phyloP scores from a whole-genome alignment of 1,140 invertebrate genomes.

The Aphaenogaster ashmeadi region DNA sequence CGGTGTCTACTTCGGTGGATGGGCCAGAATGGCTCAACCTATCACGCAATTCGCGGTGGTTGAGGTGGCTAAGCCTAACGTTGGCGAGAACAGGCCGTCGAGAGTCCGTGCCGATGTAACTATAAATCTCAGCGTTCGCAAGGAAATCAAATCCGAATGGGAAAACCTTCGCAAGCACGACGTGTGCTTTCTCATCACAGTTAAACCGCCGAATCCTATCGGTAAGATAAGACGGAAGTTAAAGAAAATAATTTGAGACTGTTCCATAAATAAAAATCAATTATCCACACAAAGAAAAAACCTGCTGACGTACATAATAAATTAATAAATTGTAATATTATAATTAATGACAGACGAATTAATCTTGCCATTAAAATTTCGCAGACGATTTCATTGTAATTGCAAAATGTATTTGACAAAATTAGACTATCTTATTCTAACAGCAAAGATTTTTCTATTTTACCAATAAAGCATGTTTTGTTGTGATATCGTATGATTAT shows the following conservation, averaged over 20 bases:
- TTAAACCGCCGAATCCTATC: conserved; percentile 94
- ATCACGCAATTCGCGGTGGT: conserved; percentile 97
- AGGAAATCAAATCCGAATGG: conserved; percentile 98
- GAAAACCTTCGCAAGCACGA: conserved; percentile 98
- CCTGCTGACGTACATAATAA: neutral
- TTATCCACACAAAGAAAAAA: neutral
- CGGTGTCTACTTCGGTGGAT: conserved; percentile 96
- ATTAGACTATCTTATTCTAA: neutral
- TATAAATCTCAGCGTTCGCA: conserved; percentile 95
- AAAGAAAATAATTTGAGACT: conserved; percentile 20
- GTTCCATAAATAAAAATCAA: neutral
- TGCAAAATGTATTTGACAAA: neutral
- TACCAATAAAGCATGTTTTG: neutral
- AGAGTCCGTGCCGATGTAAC: conserved; percentile 97
- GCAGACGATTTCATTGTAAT: neutral
- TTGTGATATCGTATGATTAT: neutral
- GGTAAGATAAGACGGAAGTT: conserved; percentile 87
- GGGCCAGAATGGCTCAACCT: conserved; percentile 99
- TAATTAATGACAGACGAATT: neutral
- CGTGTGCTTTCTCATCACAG: conserved; percentile 98
- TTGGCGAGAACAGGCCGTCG: conserved; percentile 97
- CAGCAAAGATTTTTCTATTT: neutral
- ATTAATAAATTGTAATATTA: neutral
- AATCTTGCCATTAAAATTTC: neutral
- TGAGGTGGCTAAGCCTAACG: conserved; percentile 96